phyloP scores from a whole-genome alignment of 2,888 invertebrate genomes.

The Arge pagana region DNA sequence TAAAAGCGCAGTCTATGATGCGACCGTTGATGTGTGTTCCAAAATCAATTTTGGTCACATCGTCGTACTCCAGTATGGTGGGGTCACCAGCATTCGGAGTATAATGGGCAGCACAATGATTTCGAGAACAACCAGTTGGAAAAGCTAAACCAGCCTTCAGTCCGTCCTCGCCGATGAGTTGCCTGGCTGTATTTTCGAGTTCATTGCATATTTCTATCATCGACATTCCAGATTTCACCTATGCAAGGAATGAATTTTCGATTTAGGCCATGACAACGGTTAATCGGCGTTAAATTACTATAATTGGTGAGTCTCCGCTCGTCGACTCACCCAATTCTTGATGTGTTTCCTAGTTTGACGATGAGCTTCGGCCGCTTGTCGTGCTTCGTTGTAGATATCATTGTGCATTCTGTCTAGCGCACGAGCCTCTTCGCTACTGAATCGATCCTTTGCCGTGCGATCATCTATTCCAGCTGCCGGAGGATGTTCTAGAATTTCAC shows the following conservation, averaged over 20 bases:
- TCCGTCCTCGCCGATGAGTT: constrained; percentile 92
- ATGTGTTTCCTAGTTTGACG: constrained; percentile 91
- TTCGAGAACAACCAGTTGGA: constrained; percentile 98
- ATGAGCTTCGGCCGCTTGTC: constrained; percentile 97
- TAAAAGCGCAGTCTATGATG: constrained; percentile 99
- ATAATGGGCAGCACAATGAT: constrained; percentile 99
- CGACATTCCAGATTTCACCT: constrained; percentile 94
- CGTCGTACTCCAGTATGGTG: constrained; percentile 92
- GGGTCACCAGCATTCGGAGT: constrained; percentile 98
- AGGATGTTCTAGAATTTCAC: constrained; percentile 86
- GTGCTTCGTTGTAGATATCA: constrained; percentile 92
- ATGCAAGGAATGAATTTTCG: too few relatives aligned
- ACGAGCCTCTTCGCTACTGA: constrained; percentile 84
- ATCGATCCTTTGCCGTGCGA: constrained; percentile 84
- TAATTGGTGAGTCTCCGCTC: too few relatives aligned
- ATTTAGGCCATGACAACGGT: too few relatives aligned
- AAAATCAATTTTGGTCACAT: constrained; percentile 99
- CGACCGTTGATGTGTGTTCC: constrained; percentile 98
- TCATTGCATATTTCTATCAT: constrained; percentile 99
- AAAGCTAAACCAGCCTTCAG: constrained; percentile 93
- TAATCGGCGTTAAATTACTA: too few relatives aligned
- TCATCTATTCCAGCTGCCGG: constrained; percentile 74
- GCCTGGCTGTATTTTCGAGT: constrained; percentile 88
- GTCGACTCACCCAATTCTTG: constrained; percentile 74
- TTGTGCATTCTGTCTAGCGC: constrained; percentile 88